Percentiles rank a stretch among this genome's conserved stretches.
Conservation (phyloP, 2,888 invertebrate species). For the Rhagonycha lutea region DNA sequence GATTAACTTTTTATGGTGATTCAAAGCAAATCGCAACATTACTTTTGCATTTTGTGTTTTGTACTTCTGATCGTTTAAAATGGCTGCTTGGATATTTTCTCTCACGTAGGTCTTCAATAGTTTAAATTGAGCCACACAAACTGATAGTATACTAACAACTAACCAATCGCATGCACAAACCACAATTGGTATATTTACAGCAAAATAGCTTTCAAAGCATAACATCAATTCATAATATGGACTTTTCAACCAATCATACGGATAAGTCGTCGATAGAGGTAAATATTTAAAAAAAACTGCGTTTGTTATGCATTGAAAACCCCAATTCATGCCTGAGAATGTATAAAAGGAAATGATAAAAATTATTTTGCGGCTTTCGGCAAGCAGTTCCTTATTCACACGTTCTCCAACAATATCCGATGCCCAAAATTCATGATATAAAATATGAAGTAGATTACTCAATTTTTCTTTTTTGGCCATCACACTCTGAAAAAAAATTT, state of each 20-base stretch:
- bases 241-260: neutral
- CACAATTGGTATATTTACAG: neutral
- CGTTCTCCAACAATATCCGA: neutral
- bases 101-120: neutral
- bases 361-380: neutral
- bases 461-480: neutral
- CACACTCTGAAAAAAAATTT: too few species aligned
- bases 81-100: neutral
- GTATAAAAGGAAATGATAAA: neutral
- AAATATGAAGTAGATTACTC: neutral
- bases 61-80: neutral
- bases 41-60: neutral
- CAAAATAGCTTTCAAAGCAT: neutral
- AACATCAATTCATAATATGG: neutral
- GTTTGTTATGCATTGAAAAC: neutral
- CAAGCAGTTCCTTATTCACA: neutral
- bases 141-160: neutral
- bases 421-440: constrained; percentile 7
- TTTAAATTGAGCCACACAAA: neutral
- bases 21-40: neutral
- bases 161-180: neutral
- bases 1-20: neutral
- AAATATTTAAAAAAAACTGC: neutral
- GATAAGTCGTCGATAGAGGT: neutral
- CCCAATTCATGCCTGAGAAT: accelerated